phyloP scores from a whole-genome alignment of 2,797 vertebrate genomes.

The Cyprinella venusta region DNA sequence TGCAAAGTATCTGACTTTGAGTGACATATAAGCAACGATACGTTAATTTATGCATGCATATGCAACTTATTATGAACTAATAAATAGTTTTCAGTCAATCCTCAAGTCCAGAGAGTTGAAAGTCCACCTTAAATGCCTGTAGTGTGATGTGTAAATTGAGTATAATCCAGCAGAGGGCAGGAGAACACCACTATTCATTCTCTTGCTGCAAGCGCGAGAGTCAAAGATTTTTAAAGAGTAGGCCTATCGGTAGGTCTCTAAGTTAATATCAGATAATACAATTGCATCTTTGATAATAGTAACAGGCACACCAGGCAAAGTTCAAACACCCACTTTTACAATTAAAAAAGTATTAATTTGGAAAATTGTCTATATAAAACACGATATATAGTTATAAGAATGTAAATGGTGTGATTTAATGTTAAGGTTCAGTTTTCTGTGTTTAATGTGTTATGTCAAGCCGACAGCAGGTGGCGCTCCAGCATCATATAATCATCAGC shows the following conservation, averaged over 20 bases:
- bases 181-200: not conserved
- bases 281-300: not conserved
- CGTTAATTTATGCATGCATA: not conserved
- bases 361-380: not conserved
- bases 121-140: slow-evolving; percentile 76
- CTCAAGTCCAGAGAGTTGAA: not conserved
- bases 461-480: slow-evolving; percentile 60
- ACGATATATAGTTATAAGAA: not conserved
- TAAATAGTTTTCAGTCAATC: not conserved
- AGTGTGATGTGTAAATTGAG: not conserved
- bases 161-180: slow-evolving; percentile 67
- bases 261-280: not conserved
- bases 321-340: not conserved
- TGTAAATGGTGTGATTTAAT: not conserved
- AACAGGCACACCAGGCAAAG: not conserved
- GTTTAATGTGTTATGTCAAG: fast-evolving
- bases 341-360: not conserved
- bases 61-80: not conserved
- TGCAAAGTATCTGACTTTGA: not conserved
- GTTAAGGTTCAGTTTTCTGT: not conserved
- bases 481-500: slow-evolving; percentile 45
- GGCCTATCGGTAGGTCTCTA: not conserved
- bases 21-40: not conserved
- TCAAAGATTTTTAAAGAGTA: not conserved
- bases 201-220: not conserved